Evolutionary conservation across 2,888 invertebrate species (phyloP).

Genomic region (Falcaria lacertinaria): DNA sequence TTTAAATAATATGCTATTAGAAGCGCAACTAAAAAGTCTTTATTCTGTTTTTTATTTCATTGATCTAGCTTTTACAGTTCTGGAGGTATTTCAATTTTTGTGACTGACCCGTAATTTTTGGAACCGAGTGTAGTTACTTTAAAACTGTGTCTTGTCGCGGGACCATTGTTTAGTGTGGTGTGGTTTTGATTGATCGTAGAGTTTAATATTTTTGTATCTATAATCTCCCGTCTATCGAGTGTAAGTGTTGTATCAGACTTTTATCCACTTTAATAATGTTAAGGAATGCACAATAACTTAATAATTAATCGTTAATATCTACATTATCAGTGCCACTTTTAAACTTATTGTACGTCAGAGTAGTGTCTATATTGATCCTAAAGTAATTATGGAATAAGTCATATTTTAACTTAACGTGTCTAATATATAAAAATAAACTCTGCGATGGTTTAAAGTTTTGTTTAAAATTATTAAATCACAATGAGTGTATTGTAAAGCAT

Average conservation of each 20-base stretch:
- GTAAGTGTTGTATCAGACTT: slow-evolving; percentile 42
- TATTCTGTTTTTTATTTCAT: too few relatives aligned
- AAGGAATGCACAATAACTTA: slow-evolving; percentile 68
- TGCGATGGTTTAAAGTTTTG: slow-evolving; percentile 42
- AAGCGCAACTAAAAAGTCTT: too few relatives aligned
- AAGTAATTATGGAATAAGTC: slow-evolving; percentile 41
- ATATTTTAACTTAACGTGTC: slow-evolving; percentile 11
- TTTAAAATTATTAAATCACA: slow-evolving; percentile 38
- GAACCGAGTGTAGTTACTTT: too few relatives aligned
- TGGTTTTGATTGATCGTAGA: slow-evolving; percentile 45
- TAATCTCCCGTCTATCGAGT: slow-evolving; percentile 46
- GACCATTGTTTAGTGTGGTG: slow-evolving; percentile 64
- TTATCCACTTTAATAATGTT: slow-evolving; percentile 45
- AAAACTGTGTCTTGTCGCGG: slow-evolving; percentile 61
- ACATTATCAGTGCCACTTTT: slow-evolving; percentile 69
- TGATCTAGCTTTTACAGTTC: too few relatives aligned
- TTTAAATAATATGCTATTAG: too few relatives aligned
- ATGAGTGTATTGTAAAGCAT: slow-evolving; percentile 30
- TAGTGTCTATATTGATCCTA: slow-evolving; percentile 35
- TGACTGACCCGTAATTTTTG: too few relatives aligned
- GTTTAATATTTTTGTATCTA: slow-evolving; percentile 46
- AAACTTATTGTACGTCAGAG: slow-evolving; percentile 44
- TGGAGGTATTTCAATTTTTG: too few relatives aligned
- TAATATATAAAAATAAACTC: slow-evolving; percentile 22
- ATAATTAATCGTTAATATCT: slow-evolving; percentile 33